phyloP scores from a whole-genome alignment of 2,888 invertebrate species.

The Lycophotia porphyrea region DNA sequence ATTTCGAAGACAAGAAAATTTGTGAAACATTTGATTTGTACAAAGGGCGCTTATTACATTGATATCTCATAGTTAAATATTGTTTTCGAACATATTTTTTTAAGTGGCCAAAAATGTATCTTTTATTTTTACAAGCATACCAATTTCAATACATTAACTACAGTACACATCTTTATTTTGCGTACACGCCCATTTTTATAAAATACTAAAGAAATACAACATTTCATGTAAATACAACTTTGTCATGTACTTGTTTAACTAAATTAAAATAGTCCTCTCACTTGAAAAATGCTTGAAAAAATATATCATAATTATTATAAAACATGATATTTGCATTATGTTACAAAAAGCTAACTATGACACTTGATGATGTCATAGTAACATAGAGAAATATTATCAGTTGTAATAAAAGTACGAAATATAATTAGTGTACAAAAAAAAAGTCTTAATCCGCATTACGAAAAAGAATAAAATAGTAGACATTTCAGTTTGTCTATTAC shows the following conservation, averaged over 20 bases:
- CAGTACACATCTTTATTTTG: constrained; percentile 41
- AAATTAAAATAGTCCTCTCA: constrained; percentile 54
- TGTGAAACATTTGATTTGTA: constrained; percentile 58
- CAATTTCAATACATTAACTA: constrained; percentile 47
- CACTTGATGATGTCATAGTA: neutral
- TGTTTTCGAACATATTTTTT: constrained; percentile 18
- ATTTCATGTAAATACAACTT: constrained; percentile 66
- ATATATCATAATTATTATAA: neutral
- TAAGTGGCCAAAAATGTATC: neutral
- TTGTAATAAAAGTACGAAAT: neutral
- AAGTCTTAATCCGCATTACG: neutral
- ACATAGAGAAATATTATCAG: neutral
- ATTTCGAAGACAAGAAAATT: constrained; percentile 29
- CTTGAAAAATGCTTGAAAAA: constrained; percentile 46
- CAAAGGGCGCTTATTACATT: constrained; percentile 39
- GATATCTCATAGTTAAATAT: constrained; percentile 5
- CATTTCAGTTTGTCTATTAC: neutral
- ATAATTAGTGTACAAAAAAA: neutral
- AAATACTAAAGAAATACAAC: constrained; percentile 62
- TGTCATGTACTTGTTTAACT: constrained; percentile 68
- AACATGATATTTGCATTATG: neutral
- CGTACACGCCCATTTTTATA: constrained; percentile 49
- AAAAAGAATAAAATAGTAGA: neutral
- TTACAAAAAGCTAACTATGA: neutral
- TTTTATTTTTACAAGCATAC: constrained; percentile 29